Evolutionary conservation across 2,113 vertebrate species (phyloP).

Genomic region (Haliaeetus leucogaster): DNA sequence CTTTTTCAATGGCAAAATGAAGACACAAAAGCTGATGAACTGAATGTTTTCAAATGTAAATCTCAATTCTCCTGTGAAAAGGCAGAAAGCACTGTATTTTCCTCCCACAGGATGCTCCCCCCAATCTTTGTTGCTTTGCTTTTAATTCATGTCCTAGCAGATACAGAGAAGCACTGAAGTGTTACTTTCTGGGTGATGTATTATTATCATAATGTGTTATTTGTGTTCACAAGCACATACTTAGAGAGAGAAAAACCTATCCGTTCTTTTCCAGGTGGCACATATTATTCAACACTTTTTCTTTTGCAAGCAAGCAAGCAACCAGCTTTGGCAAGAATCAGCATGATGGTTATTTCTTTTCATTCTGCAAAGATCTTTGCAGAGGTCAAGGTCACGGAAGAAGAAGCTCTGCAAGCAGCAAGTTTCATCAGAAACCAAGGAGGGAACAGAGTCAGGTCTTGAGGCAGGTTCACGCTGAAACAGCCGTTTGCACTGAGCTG

Average conservation of each 20-base stretch:
- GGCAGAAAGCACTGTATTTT: not conserved
- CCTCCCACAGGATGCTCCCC: not conserved
- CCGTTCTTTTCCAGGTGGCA: not conserved
- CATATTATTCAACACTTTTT: not conserved
- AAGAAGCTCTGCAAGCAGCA: not conserved
- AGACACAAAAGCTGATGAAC: constrained; percentile 41
- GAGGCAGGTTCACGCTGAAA: not conserved
- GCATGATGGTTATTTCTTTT: not conserved
- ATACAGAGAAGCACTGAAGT: not conserved
- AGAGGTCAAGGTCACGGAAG: not conserved
- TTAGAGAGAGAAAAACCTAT: not conserved
- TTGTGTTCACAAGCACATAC: not conserved
- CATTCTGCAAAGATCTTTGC: not conserved
- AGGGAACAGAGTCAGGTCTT: not conserved
- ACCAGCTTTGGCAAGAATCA: not conserved
- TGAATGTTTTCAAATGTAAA: constrained; percentile 32
- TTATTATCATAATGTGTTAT: not conserved
- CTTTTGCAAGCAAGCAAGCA: not conserved
- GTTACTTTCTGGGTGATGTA: not conserved
- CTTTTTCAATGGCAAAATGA: constrained; percentile 14
- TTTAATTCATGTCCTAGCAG: not conserved
- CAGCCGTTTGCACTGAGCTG: not conserved
- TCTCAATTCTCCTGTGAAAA: not conserved
- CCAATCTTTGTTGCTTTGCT: not conserved
- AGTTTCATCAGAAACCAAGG: not conserved